Evolutionary conservation across 2,888 invertebrate genomes (phyloP).

Genomic region (Pterobdella sp.): DNA sequence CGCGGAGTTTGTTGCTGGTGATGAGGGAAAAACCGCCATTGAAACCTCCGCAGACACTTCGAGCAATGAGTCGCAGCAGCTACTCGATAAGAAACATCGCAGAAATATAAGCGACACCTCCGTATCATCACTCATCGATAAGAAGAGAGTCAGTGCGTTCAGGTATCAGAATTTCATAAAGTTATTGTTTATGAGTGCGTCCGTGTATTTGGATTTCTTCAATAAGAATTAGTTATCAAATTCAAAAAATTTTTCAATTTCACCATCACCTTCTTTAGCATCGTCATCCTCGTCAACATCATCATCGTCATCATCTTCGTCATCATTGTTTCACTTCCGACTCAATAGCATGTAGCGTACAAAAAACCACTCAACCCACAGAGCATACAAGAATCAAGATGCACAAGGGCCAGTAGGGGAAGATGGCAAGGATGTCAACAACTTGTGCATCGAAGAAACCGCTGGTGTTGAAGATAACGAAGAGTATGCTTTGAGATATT

Average conservation of each 20-base stretch:
- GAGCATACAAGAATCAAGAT: not conserved
- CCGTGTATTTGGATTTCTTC: not conserved
- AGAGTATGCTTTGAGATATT: no score
- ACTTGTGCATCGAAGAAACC: slow-evolving; percentile 1
- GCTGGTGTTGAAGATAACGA: not conserved
- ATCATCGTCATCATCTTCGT: no score
- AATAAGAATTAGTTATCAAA: not conserved
- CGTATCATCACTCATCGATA: slow-evolving; percentile 60
- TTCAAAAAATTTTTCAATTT: no score
- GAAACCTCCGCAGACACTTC: slow-evolving; percentile 33
- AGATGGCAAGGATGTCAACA: not conserved
- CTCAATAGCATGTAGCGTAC: not conserved
- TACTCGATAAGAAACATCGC: slow-evolving; percentile 56
- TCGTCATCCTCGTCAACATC: not conserved
- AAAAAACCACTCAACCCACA: not conserved
- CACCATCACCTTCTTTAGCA: not conserved
- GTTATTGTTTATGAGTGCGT: no score
- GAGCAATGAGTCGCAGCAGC: slow-evolving; percentile 24
- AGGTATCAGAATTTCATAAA: slow-evolving; percentile 38
- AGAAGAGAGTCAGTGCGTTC: slow-evolving; percentile 43
- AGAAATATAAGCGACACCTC: slow-evolving; percentile 77
- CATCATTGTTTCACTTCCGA: not conserved
- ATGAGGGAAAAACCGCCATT: not conserved
- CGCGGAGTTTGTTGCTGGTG: slow-evolving; percentile 1
- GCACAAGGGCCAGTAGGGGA: not conserved